Conservation (phyloP, 1,140 invertebrate genomes). For the Lucilia cuprina region DNA sequence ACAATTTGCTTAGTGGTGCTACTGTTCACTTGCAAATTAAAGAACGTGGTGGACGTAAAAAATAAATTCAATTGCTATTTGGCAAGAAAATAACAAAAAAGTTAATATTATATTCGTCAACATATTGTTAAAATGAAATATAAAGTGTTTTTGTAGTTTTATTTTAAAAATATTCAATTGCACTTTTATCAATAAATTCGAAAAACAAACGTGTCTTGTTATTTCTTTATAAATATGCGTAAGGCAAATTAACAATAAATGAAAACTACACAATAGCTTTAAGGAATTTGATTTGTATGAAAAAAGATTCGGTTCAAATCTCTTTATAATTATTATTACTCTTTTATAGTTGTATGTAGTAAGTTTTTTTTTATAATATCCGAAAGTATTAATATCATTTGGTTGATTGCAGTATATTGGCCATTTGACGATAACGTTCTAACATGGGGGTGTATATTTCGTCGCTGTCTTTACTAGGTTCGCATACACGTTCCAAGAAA, state of each 20-base stretch:
- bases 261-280: not conserved
- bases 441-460: conserved; percentile 73
- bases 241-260: not conserved
- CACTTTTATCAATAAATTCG: conserved; percentile 4
- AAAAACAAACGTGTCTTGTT: not conserved
- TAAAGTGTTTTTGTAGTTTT: not conserved
- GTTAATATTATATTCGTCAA: not conserved
- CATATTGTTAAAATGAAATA: not conserved
- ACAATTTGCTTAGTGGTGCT: conserved; percentile 87
- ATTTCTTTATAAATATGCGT: not conserved
- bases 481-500: conserved; percentile 64
- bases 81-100: not conserved
- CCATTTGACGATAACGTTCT: conserved; percentile 66
- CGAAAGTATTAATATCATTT: conserved; percentile 13
- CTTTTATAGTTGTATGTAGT: not conserved
- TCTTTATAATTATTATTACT: conserved; percentile 10
- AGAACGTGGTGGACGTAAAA: conserved; percentile 97
- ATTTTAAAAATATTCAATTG: conserved; percentile 26
- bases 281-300: conserved; percentile 13
- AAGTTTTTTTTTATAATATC: not conserved
- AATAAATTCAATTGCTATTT: conserved; percentile 68
- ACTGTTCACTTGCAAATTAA: conserved; percentile 92
- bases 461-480: conserved; percentile 70
- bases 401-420: conserved; percentile 43
- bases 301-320: not conserved